These are phyloP conservation scores for Apistogramma diplotaenia DNA, from an alignment of 2,113 vertebrate genomes.

Conservation along the genomic window DNA sequence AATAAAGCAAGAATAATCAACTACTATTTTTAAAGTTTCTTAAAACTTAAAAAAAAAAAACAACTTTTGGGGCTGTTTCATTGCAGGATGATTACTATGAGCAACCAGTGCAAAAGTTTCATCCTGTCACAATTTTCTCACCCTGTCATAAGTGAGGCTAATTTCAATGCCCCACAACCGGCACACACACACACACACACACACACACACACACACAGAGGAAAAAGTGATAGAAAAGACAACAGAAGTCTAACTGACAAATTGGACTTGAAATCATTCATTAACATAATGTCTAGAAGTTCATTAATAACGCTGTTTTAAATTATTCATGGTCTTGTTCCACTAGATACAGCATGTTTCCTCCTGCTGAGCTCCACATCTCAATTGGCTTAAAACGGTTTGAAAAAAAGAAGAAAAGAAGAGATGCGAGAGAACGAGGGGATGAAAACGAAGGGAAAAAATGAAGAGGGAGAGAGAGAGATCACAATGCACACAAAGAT, in stretches of 20 bases:
- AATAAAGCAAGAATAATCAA: background rate
- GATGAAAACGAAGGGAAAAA: background rate
- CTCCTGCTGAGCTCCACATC: constrained; percentile 82
- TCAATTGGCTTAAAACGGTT: constrained; percentile 82
- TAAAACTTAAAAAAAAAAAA: background rate
- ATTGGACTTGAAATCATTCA: constrained; percentile 87
- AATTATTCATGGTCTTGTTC: constrained; percentile 94
- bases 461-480: constrained; percentile 42
- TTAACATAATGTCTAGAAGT: constrained; percentile 89
- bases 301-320: constrained; percentile 88
- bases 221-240: constrained; percentile 78
- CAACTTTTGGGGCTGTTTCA: background rate
- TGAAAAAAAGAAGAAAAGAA: background rate
- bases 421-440: background rate
- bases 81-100: background rate
- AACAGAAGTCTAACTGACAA: constrained; percentile 84
- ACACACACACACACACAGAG: background rate
- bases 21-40: background rate
- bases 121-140: constrained; percentile 19
- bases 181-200: background rate
- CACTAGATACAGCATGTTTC: constrained; percentile 85
- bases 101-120: background rate
- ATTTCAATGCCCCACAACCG: background rate
- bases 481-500: constrained; percentile 76
- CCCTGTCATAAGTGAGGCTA: constrained; percentile 81